Evolutionary conservation across 2,888 invertebrate species (phyloP), one percentile per base, ranked within the genome.

Genomic region (Dolichomitus sp.): DNA sequence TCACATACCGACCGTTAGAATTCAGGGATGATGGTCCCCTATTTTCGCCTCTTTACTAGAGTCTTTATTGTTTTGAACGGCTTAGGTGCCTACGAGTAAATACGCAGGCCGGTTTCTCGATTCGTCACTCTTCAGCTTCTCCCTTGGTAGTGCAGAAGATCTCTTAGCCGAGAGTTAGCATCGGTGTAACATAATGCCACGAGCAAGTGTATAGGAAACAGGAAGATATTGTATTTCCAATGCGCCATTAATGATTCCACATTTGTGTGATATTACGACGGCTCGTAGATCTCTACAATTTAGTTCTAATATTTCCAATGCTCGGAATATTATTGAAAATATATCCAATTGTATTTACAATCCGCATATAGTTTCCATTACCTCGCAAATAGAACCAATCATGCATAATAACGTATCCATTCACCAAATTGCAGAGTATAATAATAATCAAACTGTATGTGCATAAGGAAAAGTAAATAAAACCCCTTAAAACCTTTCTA

Each of bases 1-100:
- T 76, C 81, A 69, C 86, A 84, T 88, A 85, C 86, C 85, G 40
- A 84, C 30, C 85, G 81, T 86, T 86, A 85, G 85, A 85, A 89
- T 87, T 85, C 81, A 82, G 63, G 61, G 79, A 65, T 80, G 77
- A 63, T 69, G 68, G 78, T 81, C 74, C 65, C 48, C 82, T 80
- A 76, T 80, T 83, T 80, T 72, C 70, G 75, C 37, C 66, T 66
- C 70, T 76, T 80, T 80, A 80, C 70, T 40, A 30, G 23, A 27
- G 45, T 80, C 65, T 78, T 79, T 75, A 75, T 79, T 66, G 79
- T 79, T 75, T 79, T 65, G 45, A 70, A 61, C 52, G 82, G 59
- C 40, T 48, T 61, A 84, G 86, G 86, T 84, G 83, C 17, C 61
- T 66, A 59, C 63, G 69, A 48, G 75, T 54, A 61, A 14, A 42